These are phyloP conservation scores for Caerostris darwini DNA, from an alignment of 1,140 invertebrate species.

Conservation along the genomic window DNA sequence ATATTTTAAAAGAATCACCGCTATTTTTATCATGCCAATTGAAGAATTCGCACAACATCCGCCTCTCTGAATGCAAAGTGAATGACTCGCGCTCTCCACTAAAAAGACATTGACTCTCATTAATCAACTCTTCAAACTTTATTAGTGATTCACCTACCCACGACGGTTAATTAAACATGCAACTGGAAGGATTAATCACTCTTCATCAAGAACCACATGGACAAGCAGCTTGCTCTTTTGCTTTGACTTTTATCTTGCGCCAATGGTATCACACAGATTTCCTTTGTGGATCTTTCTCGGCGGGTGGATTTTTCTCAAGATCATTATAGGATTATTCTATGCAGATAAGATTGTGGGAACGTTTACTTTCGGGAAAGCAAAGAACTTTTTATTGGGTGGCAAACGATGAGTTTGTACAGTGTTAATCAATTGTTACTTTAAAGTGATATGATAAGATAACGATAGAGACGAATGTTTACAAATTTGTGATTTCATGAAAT, in stretches of 20 bases:
- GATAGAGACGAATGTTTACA: neutral
- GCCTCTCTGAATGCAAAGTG: neutral
- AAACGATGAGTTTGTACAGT: neutral
- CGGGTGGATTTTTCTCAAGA: neutral
- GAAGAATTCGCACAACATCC: neutral
- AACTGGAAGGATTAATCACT: slow-evolving; percentile 12
- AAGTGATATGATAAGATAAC: neutral
- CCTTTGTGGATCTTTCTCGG: neutral
- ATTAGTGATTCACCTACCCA: slow-evolving; percentile 29
- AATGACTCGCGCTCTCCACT: neutral
- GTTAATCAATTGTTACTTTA: neutral
- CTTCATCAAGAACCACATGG: slow-evolving; percentile 6
- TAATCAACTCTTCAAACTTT: slow-evolving; percentile 23
- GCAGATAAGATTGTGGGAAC: slow-evolving; percentile 25
- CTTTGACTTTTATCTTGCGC: neutral
- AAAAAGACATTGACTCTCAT: slow-evolving; percentile 28
- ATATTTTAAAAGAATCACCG: no score
- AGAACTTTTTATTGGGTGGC: slow-evolving; percentile 3
- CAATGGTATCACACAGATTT: slow-evolving; percentile 4
- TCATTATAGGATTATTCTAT: neutral
- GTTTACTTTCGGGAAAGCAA: slow-evolving; percentile 22
- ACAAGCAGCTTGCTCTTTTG: neutral
- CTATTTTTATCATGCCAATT: no score
- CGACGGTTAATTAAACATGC: slow-evolving; percentile 23
- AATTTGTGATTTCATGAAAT: neutral